A percentile compares a stretch with the other conserved stretches of the same genome.
Evolutionary conservation across 2,888 invertebrate genomes (phyloP).

Genomic region (Plutella xylostella): DNA sequence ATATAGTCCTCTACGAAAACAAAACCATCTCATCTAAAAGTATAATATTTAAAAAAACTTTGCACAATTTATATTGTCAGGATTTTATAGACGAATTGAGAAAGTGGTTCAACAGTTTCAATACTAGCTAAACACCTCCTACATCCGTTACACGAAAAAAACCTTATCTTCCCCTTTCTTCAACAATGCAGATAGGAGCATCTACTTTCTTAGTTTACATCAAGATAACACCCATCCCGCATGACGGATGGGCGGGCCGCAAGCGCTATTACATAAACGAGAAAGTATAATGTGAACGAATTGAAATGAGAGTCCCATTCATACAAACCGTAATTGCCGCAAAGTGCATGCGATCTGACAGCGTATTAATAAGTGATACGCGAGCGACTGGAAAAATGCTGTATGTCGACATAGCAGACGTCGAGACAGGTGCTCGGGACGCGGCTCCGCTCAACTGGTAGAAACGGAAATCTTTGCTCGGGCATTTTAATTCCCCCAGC

Average conservation of each 20-base stretch:
- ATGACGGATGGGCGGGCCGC: conserved; percentile 47
- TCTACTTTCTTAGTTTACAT: conserved; percentile 47
- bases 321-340: neutral
- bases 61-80: too few species aligned
- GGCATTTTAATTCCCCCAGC: too few species aligned
- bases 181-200: conserved; percentile 27
- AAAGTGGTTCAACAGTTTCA: too few species aligned
- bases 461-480: too few species aligned
- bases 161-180: neutral
- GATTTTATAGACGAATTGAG: too few species aligned
- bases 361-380: neutral
- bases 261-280: conserved; percentile 53
- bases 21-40: too few species aligned
- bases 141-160: too few species aligned
- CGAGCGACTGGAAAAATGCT: neutral
- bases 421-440: too few species aligned
- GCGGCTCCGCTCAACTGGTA: too few species aligned
- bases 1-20: too few species aligned
- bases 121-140: too few species aligned
- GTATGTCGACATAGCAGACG: neutral
- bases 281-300: conserved; percentile 52
- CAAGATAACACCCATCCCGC: conserved; percentile 44
- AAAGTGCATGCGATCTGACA: neutral
- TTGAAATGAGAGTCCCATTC: conserved; percentile 29
- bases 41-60: too few species aligned